Conservation (phyloP, 2,888 invertebrate genomes). For the Dicycla oo region DNA sequence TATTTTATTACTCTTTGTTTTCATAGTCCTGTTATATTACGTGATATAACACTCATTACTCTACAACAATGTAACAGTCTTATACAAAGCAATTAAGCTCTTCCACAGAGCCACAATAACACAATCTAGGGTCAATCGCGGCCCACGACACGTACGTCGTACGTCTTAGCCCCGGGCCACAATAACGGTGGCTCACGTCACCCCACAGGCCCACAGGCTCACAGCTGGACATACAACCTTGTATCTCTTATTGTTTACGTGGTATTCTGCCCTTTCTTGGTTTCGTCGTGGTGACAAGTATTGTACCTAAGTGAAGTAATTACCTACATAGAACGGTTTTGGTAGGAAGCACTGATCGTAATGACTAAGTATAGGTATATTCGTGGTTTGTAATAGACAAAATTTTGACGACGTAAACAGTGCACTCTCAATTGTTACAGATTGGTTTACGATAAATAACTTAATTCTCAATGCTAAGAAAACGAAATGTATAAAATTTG, state of each 20-base stretch:
- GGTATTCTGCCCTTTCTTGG: conserved; percentile 30
- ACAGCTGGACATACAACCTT: conserved; percentile 25
- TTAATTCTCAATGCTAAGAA: too few species aligned
- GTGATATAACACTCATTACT: not conserved
- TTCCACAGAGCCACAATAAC: conserved; percentile 52
- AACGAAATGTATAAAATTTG: too few species aligned
- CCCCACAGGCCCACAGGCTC: conserved; percentile 46
- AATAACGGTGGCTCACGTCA: conserved; percentile 65
- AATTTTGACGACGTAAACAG: too few species aligned
- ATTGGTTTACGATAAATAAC: too few species aligned
- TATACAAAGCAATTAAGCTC: conserved; percentile 49
- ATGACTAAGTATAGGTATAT: too few species aligned
- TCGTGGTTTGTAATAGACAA: too few species aligned
- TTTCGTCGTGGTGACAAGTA: not conserved
- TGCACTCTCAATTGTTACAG: too few species aligned
- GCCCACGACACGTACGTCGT: conserved; percentile 69
- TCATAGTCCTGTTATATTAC: not conserved
- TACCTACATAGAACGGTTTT: not conserved
- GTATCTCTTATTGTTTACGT: conserved; percentile 55
- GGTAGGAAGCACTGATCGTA: too few species aligned
- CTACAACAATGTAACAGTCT: conserved; percentile 12
- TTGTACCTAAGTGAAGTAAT: conserved; percentile 2
- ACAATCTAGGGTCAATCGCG: conserved; percentile 53
- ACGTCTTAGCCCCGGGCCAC: conserved; percentile 68
- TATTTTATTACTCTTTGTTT: not conserved